phyloP scores from a whole-genome alignment of 2,113 vertebrate species.

The Carollia perspicillata region DNA sequence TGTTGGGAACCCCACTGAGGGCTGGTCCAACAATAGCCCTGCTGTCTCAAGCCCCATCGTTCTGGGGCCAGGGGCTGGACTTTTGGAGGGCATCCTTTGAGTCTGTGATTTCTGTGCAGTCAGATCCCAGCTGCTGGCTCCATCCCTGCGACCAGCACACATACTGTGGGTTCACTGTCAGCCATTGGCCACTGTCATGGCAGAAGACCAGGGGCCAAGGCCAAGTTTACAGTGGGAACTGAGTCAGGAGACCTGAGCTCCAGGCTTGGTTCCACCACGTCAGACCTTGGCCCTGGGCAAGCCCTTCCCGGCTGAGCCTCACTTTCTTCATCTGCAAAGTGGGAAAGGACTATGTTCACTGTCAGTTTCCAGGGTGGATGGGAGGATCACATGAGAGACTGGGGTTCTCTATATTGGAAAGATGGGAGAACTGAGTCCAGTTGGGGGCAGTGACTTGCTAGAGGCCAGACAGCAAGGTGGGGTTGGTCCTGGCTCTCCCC shows the following conservation, averaged over 20 bases:
- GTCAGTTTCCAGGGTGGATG: not conserved
- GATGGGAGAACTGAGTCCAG: not conserved
- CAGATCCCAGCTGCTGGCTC: not conserved
- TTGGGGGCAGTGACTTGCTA: not conserved
- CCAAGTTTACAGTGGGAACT: not conserved
- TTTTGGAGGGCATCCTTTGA: not conserved
- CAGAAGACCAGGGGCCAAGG: not conserved
- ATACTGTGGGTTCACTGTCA: not conserved
- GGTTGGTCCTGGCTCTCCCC: not conserved
- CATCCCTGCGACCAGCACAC: not conserved
- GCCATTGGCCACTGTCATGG: rapidly evolving
- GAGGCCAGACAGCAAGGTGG: not conserved
- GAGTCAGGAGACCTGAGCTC: not conserved
- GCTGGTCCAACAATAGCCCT: rapidly evolving
- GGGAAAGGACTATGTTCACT: not conserved
- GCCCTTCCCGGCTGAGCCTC: not conserved
- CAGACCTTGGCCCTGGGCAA: not conserved
- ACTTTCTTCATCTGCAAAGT: not conserved
- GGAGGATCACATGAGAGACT: not conserved
- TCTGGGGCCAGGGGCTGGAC: not conserved
- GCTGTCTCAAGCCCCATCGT: not conserved
- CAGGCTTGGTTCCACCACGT: not conserved
- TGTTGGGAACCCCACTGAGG: not conserved
- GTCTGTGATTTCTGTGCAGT: not conserved
- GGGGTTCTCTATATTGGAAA: not conserved